Evolutionary conservation across 30 jellyfish, hydroid and myxozoan genomes (phyloP).

Genomic region (Pseudorhiza aurosa): DNA sequence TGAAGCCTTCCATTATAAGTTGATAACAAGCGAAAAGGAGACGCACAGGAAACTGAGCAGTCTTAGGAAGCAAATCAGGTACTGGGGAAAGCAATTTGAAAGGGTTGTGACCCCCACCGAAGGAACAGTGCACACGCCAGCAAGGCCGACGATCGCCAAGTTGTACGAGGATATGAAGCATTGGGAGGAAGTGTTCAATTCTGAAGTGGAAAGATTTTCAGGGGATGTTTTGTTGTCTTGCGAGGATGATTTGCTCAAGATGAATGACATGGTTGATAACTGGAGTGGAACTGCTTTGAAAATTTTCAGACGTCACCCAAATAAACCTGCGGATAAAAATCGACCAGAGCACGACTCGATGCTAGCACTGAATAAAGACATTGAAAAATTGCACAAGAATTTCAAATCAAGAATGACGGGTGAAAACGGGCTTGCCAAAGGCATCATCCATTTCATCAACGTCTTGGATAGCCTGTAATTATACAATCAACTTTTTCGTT

Average conservation of each 20-base stretch:
- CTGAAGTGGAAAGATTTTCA: constrained; percentile 90
- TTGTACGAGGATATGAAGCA: constrained; percentile 68
- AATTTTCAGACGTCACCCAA: constrained; percentile 74
- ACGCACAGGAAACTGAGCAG: constrained; percentile 50
- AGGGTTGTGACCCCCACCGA: constrained; percentile 88
- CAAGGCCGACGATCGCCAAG: constrained; percentile 12
- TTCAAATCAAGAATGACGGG: constrained; percentile 91
- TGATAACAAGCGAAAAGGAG: constrained; percentile 54
- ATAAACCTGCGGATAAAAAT: not conserved
- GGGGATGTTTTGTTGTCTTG: constrained; percentile 86
- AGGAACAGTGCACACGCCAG: constrained; percentile 81
- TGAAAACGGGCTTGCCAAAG: constrained; percentile 91
- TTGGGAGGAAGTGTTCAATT: constrained; percentile 86
- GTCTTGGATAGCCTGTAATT: constrained; percentile 80
- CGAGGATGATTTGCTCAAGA: constrained; percentile 81
- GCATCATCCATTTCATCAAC: constrained; percentile 73
- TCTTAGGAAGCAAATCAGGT: constrained; percentile 27
- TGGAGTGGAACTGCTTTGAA: constrained; percentile 77
- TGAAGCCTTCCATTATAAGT: constrained; percentile 29
- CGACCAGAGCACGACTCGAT: constrained; percentile 76
- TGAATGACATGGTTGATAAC: constrained; percentile 69
- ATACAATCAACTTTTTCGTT: not conserved
- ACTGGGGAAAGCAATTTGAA: constrained; percentile 71
- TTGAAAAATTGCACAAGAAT: constrained; percentile 70
- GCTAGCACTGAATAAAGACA: constrained; percentile 68